phyloP scores from a whole-genome alignment of 2,113 vertebrate genomes.

The Enhydra lutris region DNA sequence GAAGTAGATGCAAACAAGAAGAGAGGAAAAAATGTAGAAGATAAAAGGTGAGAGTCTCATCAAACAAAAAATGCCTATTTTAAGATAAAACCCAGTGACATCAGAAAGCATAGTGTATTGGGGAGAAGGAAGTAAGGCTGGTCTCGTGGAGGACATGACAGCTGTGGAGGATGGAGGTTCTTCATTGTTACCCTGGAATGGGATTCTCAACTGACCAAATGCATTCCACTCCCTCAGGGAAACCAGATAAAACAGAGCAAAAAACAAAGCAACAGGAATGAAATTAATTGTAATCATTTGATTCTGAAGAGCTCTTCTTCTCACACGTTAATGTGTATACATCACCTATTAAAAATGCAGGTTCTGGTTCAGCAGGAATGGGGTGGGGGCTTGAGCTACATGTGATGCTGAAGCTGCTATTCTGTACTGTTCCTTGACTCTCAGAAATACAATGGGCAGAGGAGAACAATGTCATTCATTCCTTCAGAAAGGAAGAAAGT shows the following conservation, averaged over 20 bases:
- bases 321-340: background rate
- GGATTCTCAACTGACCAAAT: background rate
- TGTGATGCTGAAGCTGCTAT: background rate
- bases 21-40: background rate
- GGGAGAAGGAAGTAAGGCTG: background rate
- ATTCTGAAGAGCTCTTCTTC: background rate
- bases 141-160: background rate
- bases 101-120: background rate
- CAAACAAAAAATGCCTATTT: background rate
- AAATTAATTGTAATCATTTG: background rate
- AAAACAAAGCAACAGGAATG: background rate
- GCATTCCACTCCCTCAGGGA: background rate
- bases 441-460: background rate
- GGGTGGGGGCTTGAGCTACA: background rate
- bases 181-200: background rate
- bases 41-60: background rate
- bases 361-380: background rate
- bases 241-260: background rate
- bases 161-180: fast-evolving
- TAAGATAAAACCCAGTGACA: background rate
- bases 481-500: background rate
- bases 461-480: background rate
- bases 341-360: background rate
- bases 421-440: background rate
- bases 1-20: background rate